Percentiles rank a stretch among this genome's conserved stretches.
Conservation (phyloP, 2,113 vertebrate species). For the Pandion haliaetus region DNA sequence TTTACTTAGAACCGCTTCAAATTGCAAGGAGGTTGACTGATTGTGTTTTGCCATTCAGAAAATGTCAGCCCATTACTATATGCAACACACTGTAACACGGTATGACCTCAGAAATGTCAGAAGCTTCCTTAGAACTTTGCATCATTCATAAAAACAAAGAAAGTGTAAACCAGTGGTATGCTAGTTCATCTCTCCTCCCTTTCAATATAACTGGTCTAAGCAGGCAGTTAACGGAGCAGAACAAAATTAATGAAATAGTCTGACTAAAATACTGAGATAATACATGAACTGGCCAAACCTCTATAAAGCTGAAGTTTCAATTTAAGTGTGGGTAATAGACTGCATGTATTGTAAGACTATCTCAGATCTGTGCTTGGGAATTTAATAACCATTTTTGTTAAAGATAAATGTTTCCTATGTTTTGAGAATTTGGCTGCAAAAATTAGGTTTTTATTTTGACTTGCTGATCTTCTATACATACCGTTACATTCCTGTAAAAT, state of each 20-base stretch:
- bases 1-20: neutral
- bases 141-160: neutral
- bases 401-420: fast-evolving
- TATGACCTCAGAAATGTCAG: neutral
- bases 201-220: neutral
- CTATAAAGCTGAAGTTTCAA: neutral
- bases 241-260: neutral
- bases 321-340: neutral
- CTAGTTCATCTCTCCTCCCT: neutral
- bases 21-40: neutral
- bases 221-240: neutral
- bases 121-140: neutral
- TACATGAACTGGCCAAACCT: neutral
- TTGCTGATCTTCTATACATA: neutral
- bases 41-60: neutral
- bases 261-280: neutral
- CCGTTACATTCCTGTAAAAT: neutral
- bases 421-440: neutral
- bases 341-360: neutral
- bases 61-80: neutral
- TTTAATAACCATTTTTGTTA: neutral
- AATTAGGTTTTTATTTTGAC: neutral
- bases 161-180: neutral
- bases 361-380: neutral
- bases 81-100: neutral